A percentile compares a stretch with the other conserved stretches of the same genome.
phyloP scores from a whole-genome alignment of 1,140 invertebrate genomes.

The Augochlora pura region DNA sequence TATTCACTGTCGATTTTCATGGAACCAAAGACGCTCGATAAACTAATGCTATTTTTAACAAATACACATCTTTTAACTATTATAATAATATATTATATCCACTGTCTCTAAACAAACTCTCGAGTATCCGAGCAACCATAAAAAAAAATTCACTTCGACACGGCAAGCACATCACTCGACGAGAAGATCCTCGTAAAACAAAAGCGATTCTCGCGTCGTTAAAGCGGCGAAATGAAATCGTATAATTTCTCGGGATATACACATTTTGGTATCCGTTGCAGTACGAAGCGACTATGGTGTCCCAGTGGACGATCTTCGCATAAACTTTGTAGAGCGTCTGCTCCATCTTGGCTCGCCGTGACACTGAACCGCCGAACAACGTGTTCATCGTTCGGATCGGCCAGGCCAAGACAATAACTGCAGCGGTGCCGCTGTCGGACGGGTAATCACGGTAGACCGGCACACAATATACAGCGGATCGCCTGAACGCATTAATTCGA shows the following conservation, averaged over 20 bases:
- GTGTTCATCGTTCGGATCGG: neutral
- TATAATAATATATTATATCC: too few species aligned
- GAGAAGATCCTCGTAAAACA: too few species aligned
- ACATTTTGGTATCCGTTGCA: neutral
- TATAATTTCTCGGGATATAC: neutral
- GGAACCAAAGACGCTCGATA: too few species aligned
- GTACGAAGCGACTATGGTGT: neutral
- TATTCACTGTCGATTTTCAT: too few species aligned
- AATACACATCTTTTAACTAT: too few species aligned
- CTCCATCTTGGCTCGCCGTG: neutral
- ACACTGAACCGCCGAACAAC: neutral
- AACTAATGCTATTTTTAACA: too few species aligned
- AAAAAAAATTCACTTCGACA: too few species aligned
- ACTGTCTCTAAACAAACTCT: too few species aligned
- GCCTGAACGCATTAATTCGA: neutral
- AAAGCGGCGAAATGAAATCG: too few species aligned
- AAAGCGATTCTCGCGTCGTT: too few species aligned
- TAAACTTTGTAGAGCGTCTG: neutral
- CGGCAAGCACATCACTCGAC: too few species aligned
- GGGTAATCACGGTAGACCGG: neutral
- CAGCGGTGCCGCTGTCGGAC: conserved; percentile 1
- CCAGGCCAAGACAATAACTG: neutral
- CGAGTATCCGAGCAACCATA: too few species aligned
- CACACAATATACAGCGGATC: neutral
- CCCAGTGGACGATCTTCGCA: conserved; percentile 1